These are phyloP conservation scores for Gymnocheta viridis DNA, from an alignment of 2,888 invertebrate genomes.

Conservation along the genomic window DNA sequence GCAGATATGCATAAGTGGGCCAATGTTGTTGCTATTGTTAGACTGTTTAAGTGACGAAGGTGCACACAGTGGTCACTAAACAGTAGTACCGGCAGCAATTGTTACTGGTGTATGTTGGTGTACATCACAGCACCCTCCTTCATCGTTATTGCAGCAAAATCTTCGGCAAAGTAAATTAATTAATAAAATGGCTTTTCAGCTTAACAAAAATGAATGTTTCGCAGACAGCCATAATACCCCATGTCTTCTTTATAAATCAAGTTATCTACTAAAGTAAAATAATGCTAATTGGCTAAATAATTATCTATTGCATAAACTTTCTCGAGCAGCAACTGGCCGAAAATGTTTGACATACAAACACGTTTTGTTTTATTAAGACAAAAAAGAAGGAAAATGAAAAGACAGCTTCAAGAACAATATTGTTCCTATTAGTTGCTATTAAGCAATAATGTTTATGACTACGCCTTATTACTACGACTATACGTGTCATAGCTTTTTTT, in stretches of 20 bases:
- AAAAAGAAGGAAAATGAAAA: not conserved
- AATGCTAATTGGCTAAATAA: slow-evolving; percentile 48
- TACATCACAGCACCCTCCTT: no score
- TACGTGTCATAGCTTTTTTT: not conserved
- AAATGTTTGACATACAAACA: slow-evolving; percentile 31
- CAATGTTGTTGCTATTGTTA: no score
- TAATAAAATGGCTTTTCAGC: no score
- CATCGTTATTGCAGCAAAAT: no score
- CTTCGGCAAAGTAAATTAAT: no score
- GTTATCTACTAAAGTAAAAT: slow-evolving; percentile 32
- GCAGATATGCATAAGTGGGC: no score
- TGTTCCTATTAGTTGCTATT: not conserved
- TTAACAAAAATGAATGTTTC: no score
- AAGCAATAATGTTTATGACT: not conserved
- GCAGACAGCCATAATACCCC: no score
- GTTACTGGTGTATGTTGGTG: no score
- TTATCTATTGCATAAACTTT: slow-evolving; percentile 16
- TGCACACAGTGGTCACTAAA: no score
- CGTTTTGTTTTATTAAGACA: slow-evolving; percentile 28
- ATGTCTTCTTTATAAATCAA: slow-evolving; percentile 4
- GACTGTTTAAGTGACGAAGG: no score
- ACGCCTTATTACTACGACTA: not conserved
- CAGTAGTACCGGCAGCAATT: no score
- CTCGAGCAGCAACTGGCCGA: not conserved
- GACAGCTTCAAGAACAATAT: slow-evolving; percentile 4